Base-by-base conservation (phyloP, 2,888 invertebrate genomes). In the Melieria picta region DNA sequence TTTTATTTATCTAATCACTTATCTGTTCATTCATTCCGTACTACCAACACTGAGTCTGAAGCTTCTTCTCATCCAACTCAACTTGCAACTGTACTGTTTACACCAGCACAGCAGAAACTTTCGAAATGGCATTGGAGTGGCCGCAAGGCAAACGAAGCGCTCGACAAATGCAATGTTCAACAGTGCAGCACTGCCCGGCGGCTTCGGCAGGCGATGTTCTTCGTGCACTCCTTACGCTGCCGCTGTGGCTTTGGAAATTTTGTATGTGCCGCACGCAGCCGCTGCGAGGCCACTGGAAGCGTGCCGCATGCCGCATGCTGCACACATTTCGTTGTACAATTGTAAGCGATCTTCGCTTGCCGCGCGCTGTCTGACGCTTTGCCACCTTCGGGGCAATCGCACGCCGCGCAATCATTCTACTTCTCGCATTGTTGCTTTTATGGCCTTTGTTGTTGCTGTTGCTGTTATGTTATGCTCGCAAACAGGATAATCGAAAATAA, bases 401-500 rank as follows among this genome's bases (percentile, higher is more conserved):
- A n/a, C 43, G 43, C 65, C 13, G 6, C 43, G 45, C 7, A 52
- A 11, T 4, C 42, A 9, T 30, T 43, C 43, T 48, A n/a, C 50
- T 9, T 55, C 43, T 55, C 10, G 10, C 48, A 9, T 10, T 42
- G 42, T 4, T 47, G 7, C 30, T 30, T 30, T 30, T 30, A 30
- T 30, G 30, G 30, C 30, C 3, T 2, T 30, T 30, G 30, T 30
- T 30, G 30, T 30, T 30, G 30, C 2, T 30, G 30, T 30, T 30
- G 30, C 2, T 30, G 30, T 30, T 30, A 1, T 30, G 30, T 30
- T 58, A 43, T 58, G 43, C 58, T 58, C 58, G 16, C 58, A 58
- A 60, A 57, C 61, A 67, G 66, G 57, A 67, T 66, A 66, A 71
- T 62, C 66, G 71, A 66, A 66, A 67, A 62, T 62, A 67, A 71